Conservation (phyloP, 1,140 invertebrate species). For the Trichonephila clavipes region DNA sequence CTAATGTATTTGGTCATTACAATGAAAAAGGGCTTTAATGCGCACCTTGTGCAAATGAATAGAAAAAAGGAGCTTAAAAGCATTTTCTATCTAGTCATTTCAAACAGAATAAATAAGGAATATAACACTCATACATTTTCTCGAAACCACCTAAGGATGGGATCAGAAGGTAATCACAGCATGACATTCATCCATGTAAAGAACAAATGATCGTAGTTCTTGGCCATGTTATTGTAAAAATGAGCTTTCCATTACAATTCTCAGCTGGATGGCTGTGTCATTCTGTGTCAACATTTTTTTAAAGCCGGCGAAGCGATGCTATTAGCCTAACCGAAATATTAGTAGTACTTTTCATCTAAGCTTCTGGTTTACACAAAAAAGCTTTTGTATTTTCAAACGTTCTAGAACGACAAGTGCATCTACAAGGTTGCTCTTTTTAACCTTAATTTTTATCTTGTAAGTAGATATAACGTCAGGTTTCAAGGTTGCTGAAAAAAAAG, state of each 20-base stretch:
- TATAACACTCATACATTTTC: no score
- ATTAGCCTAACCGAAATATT: conserved; percentile 19
- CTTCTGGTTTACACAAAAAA: not conserved
- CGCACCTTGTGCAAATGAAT: no score
- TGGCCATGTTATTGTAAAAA: not conserved
- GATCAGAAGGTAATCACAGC: not conserved
- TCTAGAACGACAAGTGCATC: not conserved
- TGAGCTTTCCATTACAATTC: not conserved
- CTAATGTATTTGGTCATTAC: no score
- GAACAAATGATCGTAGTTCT: not conserved
- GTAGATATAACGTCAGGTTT: not conserved
- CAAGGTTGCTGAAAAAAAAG: not conserved
- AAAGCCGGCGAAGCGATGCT: not conserved
- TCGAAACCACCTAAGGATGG: no score
- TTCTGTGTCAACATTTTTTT: not conserved
- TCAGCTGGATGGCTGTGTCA: not conserved
- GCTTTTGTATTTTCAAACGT: not conserved
- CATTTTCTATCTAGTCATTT: no score
- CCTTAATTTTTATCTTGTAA: not conserved
- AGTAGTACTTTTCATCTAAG: not conserved
- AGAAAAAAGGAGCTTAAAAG: no score
- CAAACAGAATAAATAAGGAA: no score
- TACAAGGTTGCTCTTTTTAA: not conserved
- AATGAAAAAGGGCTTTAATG: no score
- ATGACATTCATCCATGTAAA: not conserved